A percentile compares a stretch with the other conserved stretches of the same genome.
Conservation (phyloP, 2,797 vertebrate genomes). For the Adelosebastes latens region DNA sequence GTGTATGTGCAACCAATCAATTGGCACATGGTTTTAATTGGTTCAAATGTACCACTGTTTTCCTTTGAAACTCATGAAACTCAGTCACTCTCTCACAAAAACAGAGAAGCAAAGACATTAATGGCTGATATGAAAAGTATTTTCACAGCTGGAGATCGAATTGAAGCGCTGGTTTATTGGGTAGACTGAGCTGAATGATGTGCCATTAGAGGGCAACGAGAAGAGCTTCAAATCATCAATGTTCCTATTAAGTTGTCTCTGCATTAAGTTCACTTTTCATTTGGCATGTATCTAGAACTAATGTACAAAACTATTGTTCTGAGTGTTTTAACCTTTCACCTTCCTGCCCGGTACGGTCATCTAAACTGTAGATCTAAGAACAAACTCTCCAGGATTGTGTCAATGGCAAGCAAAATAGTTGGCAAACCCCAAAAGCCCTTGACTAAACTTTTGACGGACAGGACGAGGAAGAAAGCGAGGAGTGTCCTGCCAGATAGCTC, state of each 20-base stretch:
- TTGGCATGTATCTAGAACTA: not conserved
- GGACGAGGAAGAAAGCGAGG: not conserved
- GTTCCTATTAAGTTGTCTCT: not conserved
- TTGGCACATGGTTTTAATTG: not conserved
- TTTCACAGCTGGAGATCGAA: slow-evolving; percentile 1
- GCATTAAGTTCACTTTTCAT: not conserved
- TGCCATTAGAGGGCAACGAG: not conserved
- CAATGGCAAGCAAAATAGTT: not conserved
- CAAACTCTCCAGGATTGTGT: not conserved
- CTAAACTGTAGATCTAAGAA: not conserved
- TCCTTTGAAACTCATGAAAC: not conserved
- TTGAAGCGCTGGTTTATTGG: not conserved
- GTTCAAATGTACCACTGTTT: not conserved
- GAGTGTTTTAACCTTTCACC: not conserved
- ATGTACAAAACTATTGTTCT: not conserved
- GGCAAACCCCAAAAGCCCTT: not conserved
- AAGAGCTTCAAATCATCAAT: not conserved
- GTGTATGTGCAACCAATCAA: not conserved
- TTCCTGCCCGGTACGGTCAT: not conserved
- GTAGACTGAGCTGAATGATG: not conserved
- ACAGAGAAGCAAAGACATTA: not conserved
- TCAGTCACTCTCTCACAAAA: not conserved
- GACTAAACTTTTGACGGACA: not conserved
- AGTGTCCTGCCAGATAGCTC: too few relatives aligned
- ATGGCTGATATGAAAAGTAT: not conserved